phyloP scores from a whole-genome alignment of 30 jellyfish, hydroid and myxozoan genomes.

The Hydractinia echinata region DNA sequence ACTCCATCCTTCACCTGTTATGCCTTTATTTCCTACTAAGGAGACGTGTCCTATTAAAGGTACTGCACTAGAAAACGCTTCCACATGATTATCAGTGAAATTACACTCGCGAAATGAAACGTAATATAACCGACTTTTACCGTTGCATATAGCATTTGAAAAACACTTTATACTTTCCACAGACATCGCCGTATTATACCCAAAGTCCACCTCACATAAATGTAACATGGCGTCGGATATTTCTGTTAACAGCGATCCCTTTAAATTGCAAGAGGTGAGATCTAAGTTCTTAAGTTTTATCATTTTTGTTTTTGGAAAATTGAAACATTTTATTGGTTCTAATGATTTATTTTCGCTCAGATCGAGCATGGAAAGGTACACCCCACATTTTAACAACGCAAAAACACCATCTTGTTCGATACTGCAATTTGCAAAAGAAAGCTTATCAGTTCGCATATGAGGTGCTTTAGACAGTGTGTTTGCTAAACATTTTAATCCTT shows the following conservation, averaged over 20 bases:
- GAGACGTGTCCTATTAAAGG: too few species aligned
- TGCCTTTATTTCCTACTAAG: too few species aligned
- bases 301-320: not conserved
- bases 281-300: not conserved
- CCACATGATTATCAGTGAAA: too few species aligned
- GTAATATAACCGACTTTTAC: not conserved
- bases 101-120: not conserved
- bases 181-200: not conserved
- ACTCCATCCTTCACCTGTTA: too few species aligned
- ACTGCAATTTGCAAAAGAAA: not conserved
- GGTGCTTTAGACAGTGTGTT: not conserved
- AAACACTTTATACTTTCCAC: not conserved
- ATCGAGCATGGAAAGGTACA: not conserved
- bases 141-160: not conserved
- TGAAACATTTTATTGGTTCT: not conserved
- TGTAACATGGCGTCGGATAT: not conserved
- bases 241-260: not conserved
- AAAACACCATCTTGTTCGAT: not conserved
- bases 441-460: not conserved
- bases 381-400: not conserved
- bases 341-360: not conserved
- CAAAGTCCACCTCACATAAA: not conserved
- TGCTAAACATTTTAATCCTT: not conserved
- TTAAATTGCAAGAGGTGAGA: slow-evolving; percentile 6
- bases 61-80: too few species aligned